These are phyloP conservation scores for Myotis vivesi DNA, from an alignment of 2,797 vertebrate genomes.

Conservation along the genomic window DNA sequence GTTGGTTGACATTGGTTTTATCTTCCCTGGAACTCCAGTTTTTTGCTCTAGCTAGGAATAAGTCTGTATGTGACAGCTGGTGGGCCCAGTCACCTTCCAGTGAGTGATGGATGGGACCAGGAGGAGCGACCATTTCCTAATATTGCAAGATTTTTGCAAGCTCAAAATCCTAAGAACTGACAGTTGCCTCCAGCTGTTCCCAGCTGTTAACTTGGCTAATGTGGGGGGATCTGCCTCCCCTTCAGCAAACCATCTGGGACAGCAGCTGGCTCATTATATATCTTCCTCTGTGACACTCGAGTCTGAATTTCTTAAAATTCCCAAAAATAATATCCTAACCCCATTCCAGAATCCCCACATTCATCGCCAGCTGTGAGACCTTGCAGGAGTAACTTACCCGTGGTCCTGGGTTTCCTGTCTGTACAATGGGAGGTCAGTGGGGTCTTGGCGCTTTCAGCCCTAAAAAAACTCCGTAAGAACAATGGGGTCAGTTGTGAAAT, in stretches of 20 bases:
- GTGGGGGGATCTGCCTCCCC: neutral
- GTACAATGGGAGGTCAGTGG: neutral
- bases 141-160: slow-evolving; percentile 41
- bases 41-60: neutral
- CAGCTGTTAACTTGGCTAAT: slow-evolving; percentile 68
- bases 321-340: slow-evolving; percentile 53
- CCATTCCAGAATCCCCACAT: neutral
- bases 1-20: neutral
- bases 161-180: slow-evolving; percentile 58
- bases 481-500: neutral
- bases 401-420: neutral
- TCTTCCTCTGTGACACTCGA: neutral
- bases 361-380: neutral
- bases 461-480: neutral
- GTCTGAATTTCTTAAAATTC: slow-evolving; percentile 5
- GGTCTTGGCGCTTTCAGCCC: neutral
- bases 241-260: slow-evolving; percentile 19
- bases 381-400: neutral
- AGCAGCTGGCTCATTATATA: neutral
- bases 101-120: slow-evolving; percentile 61
- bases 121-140: slow-evolving; percentile 15
- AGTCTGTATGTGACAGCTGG: slow-evolving; percentile 50
- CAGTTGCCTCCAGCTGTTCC: slow-evolving; percentile 69
- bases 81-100: slow-evolving; percentile 34
- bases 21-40: neutral